Evolutionary conservation across 2,113 vertebrate species (phyloP), one percentile per base, ranked within the genome.

Genomic region (Anoplopoma fimbria): DNA sequence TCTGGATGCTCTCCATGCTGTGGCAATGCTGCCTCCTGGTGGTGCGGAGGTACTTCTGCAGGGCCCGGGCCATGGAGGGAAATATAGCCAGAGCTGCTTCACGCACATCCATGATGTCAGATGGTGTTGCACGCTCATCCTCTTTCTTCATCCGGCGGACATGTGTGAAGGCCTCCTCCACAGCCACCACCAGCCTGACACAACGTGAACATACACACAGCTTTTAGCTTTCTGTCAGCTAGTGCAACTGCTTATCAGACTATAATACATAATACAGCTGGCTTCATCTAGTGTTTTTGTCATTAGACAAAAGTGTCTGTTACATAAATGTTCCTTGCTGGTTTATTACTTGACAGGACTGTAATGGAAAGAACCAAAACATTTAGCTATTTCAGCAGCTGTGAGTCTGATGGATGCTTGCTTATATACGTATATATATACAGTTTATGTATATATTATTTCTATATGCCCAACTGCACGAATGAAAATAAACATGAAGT

Each of bases 1-100:
- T 97, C 93, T 99, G 95, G 90, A 99, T 99, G 93, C 96, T 98
- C 94, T 99, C 98, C 98, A 99, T 99, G 95, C 96, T 99, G 94
- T 99, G 97, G 91, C 97, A 98, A 91, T 99, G 97, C 62, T 99
- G 97, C 95, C 98, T 97, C 75, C 97, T 96, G 0, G 97, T 99
- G 89, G 97, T 97, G 7, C 97, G 97, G 87, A 99, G 96, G 94
- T 99, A 99, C 88, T 98, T 99, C 95, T 99, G 98, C 89, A 99
- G 92, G 0, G 97, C 96, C 40, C 97, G 95, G 7, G 98, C 98
- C 96, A 99, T 98, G 14, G 97, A 99, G 0, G 98, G 98, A 88
- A 99, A 99, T 87, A 99, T 96, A 69, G 97, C 97, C 87, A 99
- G 96, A 0, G 98, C 97, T 0, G 97, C 97, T 86, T 99, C 98